Conservation (phyloP, 1,140 invertebrate species). For the Chelonus insularis region DNA sequence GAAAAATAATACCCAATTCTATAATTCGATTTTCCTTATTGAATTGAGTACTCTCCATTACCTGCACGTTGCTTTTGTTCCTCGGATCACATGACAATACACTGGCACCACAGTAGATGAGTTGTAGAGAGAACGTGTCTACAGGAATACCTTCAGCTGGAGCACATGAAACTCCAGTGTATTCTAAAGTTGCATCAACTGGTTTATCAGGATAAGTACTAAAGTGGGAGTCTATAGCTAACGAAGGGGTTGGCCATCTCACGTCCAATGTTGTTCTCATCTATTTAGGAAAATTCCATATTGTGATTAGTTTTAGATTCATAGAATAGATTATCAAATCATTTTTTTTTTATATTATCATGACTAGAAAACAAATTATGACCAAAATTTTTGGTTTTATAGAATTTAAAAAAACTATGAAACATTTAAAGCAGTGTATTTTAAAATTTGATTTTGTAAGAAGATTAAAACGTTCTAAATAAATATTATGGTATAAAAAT, state of each 20-base stretch:
- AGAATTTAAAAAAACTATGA: too few relatives aligned
- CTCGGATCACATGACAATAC: conserved; percentile 52
- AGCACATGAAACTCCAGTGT: conserved; percentile 69
- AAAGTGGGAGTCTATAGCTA: conserved; percentile 72
- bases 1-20: conserved; percentile 21
- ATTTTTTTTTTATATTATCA: too few relatives aligned
- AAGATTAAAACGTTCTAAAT: too few relatives aligned
- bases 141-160: conserved; percentile 58
- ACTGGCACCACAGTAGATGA: conserved; percentile 73
- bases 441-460: too few relatives aligned
- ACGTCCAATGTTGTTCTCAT: conserved; percentile 70
- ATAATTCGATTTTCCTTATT: not conserved
- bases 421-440: too few relatives aligned
- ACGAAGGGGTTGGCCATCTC: conserved; percentile 73
- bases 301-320: conserved; percentile 18
- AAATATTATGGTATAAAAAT: too few relatives aligned
- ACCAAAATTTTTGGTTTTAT: too few relatives aligned
- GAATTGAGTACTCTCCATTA: conserved; percentile 19
- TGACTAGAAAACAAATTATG: too few relatives aligned
- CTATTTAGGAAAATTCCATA: conserved; percentile 35
- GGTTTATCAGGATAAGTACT: conserved; percentile 76
- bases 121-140: conserved; percentile 65
- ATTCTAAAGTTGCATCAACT: conserved; percentile 72
- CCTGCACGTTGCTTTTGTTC: conserved; percentile 51
- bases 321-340: too few relatives aligned